phyloP scores from a whole-genome alignment of 2,888 invertebrate genomes.

The Ischnura elegans region DNA sequence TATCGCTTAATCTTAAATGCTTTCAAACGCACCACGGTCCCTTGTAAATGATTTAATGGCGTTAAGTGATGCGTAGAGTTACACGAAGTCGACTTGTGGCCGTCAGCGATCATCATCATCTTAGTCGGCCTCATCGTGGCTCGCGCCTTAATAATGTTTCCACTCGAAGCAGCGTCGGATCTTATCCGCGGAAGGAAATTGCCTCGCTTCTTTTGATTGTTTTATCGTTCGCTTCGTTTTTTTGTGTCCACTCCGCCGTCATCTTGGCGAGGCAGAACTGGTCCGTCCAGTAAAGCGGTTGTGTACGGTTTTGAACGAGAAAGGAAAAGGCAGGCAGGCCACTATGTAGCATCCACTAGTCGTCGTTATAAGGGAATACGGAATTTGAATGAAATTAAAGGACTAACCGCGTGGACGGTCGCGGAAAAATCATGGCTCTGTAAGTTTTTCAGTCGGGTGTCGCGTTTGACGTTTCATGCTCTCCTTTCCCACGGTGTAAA shows the following conservation, averaged over 20 bases:
- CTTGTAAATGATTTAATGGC: not conserved
- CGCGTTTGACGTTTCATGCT: conserved; percentile 22
- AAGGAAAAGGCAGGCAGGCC: not conserved
- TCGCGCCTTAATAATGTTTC: not conserved
- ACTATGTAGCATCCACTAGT: not conserved
- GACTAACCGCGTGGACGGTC: not conserved
- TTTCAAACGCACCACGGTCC: not conserved
- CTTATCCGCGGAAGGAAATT: not conserved
- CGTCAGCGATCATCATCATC: not conserved
- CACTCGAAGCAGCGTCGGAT: not conserved
- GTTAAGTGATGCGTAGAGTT: not conserved
- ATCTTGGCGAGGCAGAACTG: conserved; percentile 38
- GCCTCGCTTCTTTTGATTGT: not conserved
- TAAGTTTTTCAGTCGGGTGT: conserved; percentile 53
- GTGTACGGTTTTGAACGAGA: conserved; percentile 29
- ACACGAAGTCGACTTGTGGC: not conserved
- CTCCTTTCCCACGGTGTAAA: conserved; percentile 55
- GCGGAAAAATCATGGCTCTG: not conserved
- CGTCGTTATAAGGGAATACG: not conserved
- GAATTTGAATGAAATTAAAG: too few relatives aligned
- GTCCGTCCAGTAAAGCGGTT: conserved; percentile 46
- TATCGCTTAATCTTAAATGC: not conserved
- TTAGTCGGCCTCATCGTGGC: not conserved
- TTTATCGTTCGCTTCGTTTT: not conserved
- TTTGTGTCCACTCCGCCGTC: not conserved